phyloP scores from a whole-genome alignment of 2,888 invertebrate genomes.

The Galerucella pusilla region DNA sequence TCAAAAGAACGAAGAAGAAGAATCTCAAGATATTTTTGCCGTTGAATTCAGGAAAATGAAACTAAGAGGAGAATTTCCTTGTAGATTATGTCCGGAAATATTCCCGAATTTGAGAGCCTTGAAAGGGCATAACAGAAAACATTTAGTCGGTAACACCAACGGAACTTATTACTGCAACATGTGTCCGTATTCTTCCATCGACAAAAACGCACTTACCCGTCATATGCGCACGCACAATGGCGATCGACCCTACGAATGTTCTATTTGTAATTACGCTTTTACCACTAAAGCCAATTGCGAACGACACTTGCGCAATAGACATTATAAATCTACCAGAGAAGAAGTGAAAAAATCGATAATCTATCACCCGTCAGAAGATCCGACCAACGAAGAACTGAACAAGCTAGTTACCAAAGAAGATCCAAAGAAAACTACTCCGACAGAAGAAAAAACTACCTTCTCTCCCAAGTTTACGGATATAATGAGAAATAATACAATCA shows the following conservation, averaged over 20 bases:
- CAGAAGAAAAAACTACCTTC: slow-evolving; percentile 56
- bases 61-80: slow-evolving; percentile 88
- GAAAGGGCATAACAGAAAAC: slow-evolving; percentile 90
- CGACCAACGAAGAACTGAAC: slow-evolving; percentile 78
- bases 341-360: slow-evolving; percentile 90
- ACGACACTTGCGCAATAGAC: slow-evolving; percentile 91
- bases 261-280: slow-evolving; percentile 95
- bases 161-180: slow-evolving; percentile 93
- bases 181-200: slow-evolving; percentile 89
- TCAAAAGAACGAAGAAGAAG: slow-evolving; percentile 71
- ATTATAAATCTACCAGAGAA: slow-evolving; percentile 85
- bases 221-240: slow-evolving; percentile 96
- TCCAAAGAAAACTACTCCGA: slow-evolving; percentile 64
- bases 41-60: slow-evolving; percentile 91
- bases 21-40: slow-evolving; percentile 85
- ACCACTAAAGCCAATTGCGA: slow-evolving; percentile 98
- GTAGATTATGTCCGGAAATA: slow-evolving; percentile 86
- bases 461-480: slow-evolving; percentile 57
- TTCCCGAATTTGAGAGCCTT: slow-evolving; percentile 90
- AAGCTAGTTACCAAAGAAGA: slow-evolving; percentile 69
- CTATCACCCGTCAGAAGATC: slow-evolving; percentile 88
- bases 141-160: slow-evolving; percentile 78
- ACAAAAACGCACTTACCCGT: slow-evolving; percentile 90
- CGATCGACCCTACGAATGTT: slow-evolving; percentile 93
- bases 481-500: slow-evolving; percentile 34